phyloP scores from a whole-genome alignment of 2,888 invertebrate genomes.

The Stenurella melanura region DNA sequence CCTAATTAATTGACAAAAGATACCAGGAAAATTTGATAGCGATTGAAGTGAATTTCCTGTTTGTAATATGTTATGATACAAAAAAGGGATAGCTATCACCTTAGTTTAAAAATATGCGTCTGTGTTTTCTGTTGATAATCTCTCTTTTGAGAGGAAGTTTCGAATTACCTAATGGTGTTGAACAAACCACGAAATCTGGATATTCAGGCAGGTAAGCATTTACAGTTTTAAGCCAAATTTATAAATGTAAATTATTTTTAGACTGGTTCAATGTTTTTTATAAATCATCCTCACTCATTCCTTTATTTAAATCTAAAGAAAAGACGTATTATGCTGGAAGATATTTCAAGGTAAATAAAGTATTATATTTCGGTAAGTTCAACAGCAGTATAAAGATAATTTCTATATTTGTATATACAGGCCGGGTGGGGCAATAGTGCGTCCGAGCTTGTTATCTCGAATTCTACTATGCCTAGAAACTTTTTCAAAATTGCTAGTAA shows the following conservation, averaged over 20 bases:
- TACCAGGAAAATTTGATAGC: background rate
- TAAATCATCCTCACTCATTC: slow-evolving; percentile 9
- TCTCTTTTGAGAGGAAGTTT: slow-evolving; percentile 1
- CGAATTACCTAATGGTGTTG: slow-evolving; percentile 26
- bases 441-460: too few relatives aligned
- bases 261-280: slow-evolving; percentile 33
- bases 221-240: background rate
- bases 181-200: slow-evolving; percentile 8
- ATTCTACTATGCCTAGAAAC: too few relatives aligned
- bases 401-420: too few relatives aligned
- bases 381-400: too few relatives aligned
- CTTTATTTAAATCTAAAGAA: slow-evolving; percentile 20
- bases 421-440: too few relatives aligned
- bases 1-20: background rate
- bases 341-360: slow-evolving; percentile 22
- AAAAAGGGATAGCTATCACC: background rate
- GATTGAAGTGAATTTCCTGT: background rate
- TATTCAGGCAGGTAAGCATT: slow-evolving; percentile 19
- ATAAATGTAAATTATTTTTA: slow-evolving; percentile 4
- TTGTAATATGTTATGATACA: background rate
- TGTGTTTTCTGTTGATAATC: background rate
- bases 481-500: too few relatives aligned
- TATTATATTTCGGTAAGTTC: too few relatives aligned
- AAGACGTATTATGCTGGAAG: slow-evolving; percentile 25
- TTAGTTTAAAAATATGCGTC: background rate